Conservation (phyloP, 2,113 vertebrate species). For the Heterotilapia buettikoferi region DNA sequence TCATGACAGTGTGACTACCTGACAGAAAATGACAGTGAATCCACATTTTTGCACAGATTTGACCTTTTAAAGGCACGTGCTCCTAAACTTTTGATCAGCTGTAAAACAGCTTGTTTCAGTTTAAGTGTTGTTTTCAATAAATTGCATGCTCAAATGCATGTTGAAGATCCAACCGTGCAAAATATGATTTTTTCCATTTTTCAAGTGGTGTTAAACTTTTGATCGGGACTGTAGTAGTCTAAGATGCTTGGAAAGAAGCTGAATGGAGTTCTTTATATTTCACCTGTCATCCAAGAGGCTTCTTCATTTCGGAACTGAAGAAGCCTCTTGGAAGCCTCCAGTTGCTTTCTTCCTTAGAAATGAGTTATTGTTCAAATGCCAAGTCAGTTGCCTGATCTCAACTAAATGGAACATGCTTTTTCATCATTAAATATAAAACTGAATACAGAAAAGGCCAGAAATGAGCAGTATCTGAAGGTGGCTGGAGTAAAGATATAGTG, state of each 20-base stretch:
- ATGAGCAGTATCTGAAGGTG: not conserved
- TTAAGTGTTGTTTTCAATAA: not conserved
- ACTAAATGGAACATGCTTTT: not conserved
- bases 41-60: not conserved
- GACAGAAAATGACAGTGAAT: not conserved
- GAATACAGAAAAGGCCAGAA: not conserved
- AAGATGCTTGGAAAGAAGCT: not conserved
- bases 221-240: not conserved
- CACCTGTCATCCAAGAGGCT: not conserved
- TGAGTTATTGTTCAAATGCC: not conserved
- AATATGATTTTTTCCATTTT: not conserved
- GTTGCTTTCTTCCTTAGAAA: not conserved
- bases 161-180: not conserved
- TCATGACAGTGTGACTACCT: not conserved
- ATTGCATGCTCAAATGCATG: not conserved
- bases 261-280: not conserved
- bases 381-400: not conserved
- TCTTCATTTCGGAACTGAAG: not conserved
- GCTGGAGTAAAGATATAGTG: not conserved
- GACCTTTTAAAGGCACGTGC: not conserved
- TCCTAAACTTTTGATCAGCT: not conserved
- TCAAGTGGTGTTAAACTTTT: not conserved
- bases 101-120: not conserved
- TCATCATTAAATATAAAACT: not conserved
- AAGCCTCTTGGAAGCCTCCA: not conserved